These are phyloP conservation scores for Alethe castanea DNA, from an alignment of 2,113 vertebrate genomes.

Conservation along the genomic window DNA sequence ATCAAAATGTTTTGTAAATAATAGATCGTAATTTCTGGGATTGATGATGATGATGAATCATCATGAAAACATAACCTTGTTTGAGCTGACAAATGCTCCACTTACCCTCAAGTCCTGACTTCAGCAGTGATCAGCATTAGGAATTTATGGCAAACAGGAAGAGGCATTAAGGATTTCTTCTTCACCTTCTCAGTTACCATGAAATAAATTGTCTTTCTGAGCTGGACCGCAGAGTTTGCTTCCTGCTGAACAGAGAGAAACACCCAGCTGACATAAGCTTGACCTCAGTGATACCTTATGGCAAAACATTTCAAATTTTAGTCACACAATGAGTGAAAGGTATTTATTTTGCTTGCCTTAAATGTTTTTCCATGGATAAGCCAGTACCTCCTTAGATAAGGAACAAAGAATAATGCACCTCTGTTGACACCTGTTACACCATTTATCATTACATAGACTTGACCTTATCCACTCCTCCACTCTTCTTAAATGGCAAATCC, in stretches of 20 bases:
- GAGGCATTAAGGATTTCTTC: not conserved
- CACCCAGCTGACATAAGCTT: not conserved
- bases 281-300: not conserved
- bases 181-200: not conserved
- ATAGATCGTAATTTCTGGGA: not conserved
- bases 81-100: not conserved
- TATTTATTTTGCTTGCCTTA: not conserved
- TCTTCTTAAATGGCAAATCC: not conserved
- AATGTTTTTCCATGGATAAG: not conserved
- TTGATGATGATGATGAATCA: not conserved
- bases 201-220: not conserved
- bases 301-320: not conserved
- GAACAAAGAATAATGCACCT: not conserved
- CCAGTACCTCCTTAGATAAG: not conserved
- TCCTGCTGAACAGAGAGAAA: not conserved
- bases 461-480: not conserved
- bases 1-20: not conserved
- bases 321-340: not conserved
- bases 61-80: not conserved
- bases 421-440: not conserved
- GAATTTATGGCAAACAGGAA: not conserved
- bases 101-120: not conserved
- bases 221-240: not conserved
- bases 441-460: not conserved
- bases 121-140: not conserved